Evolutionary conservation across 2,797 vertebrate species (phyloP), one percentile per base, ranked within the genome.

Genomic region (Chaetophractus vellerosus): DNA sequence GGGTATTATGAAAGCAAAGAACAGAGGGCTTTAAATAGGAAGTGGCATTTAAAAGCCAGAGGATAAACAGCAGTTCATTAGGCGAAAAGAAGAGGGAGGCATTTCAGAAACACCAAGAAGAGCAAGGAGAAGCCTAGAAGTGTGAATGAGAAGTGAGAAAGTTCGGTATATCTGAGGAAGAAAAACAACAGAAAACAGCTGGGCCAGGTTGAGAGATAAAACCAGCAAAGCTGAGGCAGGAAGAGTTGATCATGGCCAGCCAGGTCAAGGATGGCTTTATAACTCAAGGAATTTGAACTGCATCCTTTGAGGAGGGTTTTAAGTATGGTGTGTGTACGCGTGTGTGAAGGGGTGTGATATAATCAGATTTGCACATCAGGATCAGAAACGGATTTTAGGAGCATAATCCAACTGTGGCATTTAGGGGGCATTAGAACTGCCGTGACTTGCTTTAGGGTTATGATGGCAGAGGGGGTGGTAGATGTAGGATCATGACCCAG

Each of bases 1-100:
- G 33, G 38, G 74, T 79, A 82, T 71, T 86, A 68, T n/a, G 63
- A 93, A 95, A 88, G 41, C 41, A 88, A 6, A 83, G 55, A 83
- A 55, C 12, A 64, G n/a, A 84, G 68, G 11, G 33, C 78, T 72
- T 90, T 88, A 93, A 90, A 96, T 84, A 80, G 69, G 75, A 95
- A 79, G 75, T 83, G 64, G 83, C 87, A 64, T 52, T 93, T 89
- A 64, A 50, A 96, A 95, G 88, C 72, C 72, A 78, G 90, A 88
- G 33, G 64, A 71, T 93, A 90, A 91, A 95, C 23, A 94, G 72
- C 57, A 82, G 36, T 71, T 72, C 93, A 88, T 80, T 83, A 80
- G 75, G 66, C 14, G 6, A 95, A 76, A 55, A 89, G 75, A 94
- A 76, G 38, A 41, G 74, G n/a, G 21, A 90, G 95, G 10, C 11